Evolutionary conservation across 2,113 vertebrate genomes (phyloP).

Genomic region (Baryphthengus martii): DNA sequence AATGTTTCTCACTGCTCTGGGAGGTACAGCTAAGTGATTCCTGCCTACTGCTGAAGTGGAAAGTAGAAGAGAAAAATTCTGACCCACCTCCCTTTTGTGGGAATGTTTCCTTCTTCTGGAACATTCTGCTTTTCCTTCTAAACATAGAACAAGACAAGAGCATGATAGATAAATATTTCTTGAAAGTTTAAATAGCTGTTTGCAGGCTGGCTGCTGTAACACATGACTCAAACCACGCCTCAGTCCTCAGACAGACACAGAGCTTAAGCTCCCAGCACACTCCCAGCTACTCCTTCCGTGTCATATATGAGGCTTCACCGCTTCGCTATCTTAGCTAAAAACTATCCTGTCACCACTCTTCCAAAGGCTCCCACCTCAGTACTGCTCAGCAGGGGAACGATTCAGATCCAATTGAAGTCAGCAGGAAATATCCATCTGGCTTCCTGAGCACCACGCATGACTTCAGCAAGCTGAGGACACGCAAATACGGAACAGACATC

Average conservation of each 20-base stretch:
- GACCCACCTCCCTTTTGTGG: neutral
- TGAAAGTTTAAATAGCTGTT: too few species aligned
- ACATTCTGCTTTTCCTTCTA: neutral
- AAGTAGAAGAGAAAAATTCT: neutral
- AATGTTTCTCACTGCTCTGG: neutral
- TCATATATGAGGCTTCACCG: neutral
- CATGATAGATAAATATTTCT: neutral
- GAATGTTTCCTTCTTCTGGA: neutral
- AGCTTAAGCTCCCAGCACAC: neutral
- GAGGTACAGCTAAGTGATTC: neutral
- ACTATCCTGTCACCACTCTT: neutral
- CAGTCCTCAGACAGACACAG: neutral
- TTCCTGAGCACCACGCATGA: neutral
- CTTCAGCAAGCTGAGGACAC: neutral
- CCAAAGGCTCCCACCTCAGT: neutral
- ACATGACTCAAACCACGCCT: neutral
- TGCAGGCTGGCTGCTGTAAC: neutral
- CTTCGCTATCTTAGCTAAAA: neutral
- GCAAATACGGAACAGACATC: neutral
- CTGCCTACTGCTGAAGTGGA: neutral
- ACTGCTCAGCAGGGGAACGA: neutral
- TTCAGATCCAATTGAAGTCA: neutral
- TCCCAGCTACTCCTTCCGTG: neutral
- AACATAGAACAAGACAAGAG: neutral
- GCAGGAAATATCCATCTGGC: constrained; percentile 7